A percentile compares a stretch with the other conserved stretches of the same genome.
Evolutionary conservation across 2,888 invertebrate genomes (phyloP).

Genomic region (Ferdinandea cuprea): DNA sequence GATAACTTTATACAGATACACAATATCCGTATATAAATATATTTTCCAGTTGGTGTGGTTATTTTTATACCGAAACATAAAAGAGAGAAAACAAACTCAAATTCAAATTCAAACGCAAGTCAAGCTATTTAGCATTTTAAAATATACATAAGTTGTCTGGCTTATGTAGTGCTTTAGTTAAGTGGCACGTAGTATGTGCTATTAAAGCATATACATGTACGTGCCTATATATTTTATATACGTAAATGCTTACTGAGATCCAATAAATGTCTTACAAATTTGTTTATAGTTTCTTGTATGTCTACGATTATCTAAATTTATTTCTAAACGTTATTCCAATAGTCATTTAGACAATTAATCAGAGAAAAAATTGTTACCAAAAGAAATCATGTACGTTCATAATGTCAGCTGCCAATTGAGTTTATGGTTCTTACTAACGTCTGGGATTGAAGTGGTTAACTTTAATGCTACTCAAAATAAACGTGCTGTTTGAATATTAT

Average conservation of each 20-base stretch:
- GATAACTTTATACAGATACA: slow-evolving; percentile 11
- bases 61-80: slow-evolving; percentile 54
- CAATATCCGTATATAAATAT: not conserved
- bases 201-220: slow-evolving; percentile 6
- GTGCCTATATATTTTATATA: too few relatives aligned
- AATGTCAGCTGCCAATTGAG: too few relatives aligned
- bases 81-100: not conserved
- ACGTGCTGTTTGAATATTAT: too few relatives aligned
- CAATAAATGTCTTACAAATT: too few relatives aligned
- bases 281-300: too few relatives aligned
- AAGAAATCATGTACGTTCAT: too few relatives aligned
- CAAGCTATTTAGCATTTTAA: slow-evolving; percentile 47
- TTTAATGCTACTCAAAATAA: too few relatives aligned
- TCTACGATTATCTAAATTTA: not conserved
- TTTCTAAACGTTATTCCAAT: not conserved
- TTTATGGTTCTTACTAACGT: too few relatives aligned
- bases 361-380: too few relatives aligned
- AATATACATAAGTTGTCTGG: slow-evolving; percentile 37
- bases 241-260: slow-evolving; percentile 8
- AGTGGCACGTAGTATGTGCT: slow-evolving; percentile 9
- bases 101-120: slow-evolving; percentile 18
- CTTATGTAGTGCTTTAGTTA: slow-evolving; percentile 26
- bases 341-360: not conserved
- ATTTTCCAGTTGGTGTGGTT: slow-evolving; percentile 46
- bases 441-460: too few relatives aligned